A percentile compares a stretch with the other conserved stretches of the same genome.
phyloP scores from a whole-genome alignment of 2,888 invertebrate genomes.

The Galeruca laticollis region DNA sequence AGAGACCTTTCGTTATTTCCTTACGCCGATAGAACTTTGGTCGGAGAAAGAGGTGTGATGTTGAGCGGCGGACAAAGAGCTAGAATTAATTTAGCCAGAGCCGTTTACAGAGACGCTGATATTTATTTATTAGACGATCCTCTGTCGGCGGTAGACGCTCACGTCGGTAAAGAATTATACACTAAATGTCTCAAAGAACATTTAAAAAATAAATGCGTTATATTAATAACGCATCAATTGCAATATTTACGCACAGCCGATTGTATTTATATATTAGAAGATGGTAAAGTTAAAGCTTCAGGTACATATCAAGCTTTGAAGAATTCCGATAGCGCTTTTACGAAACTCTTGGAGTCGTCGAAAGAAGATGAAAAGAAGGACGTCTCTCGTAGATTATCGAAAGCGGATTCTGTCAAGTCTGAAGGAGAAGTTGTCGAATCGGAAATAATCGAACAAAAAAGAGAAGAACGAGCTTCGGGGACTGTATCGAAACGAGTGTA shows the following conservation, averaged over 20 bases:
- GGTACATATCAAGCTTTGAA: constrained; percentile 75
- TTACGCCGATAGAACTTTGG: constrained; percentile 82
- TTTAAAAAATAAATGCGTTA: constrained; percentile 75
- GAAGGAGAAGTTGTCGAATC: constrained; percentile 18
- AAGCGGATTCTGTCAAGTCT: constrained; percentile 65
- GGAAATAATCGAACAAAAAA: constrained; percentile 59
- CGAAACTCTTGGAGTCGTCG: constrained; percentile 68
- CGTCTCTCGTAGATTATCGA: constrained; percentile 52
- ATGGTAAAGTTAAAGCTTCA: constrained; percentile 67
- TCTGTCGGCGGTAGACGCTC: constrained; percentile 88
- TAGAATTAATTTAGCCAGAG: constrained; percentile 86
- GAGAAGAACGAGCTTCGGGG: constrained; percentile 75
- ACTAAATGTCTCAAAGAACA: constrained; percentile 78
- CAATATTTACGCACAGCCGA: constrained; percentile 73
- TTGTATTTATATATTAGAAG: constrained; percentile 71
- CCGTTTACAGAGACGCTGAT: constrained; percentile 85
- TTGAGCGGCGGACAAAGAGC: constrained; percentile 85
- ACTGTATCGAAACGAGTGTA: constrained; percentile 70
- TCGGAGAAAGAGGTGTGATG: constrained; percentile 72
- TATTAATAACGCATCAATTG: constrained; percentile 81
- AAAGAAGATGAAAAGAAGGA: constrained; percentile 44
- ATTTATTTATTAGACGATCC: constrained; percentile 91
- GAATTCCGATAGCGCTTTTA: constrained; percentile 80
- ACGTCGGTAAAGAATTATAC: constrained; percentile 88
- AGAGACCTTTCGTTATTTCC: constrained; percentile 80